Evolutionary conservation across 2,888 invertebrate genomes (phyloP), one percentile per base, ranked within the genome.

Genomic region (Masnerella sp.): DNA sequence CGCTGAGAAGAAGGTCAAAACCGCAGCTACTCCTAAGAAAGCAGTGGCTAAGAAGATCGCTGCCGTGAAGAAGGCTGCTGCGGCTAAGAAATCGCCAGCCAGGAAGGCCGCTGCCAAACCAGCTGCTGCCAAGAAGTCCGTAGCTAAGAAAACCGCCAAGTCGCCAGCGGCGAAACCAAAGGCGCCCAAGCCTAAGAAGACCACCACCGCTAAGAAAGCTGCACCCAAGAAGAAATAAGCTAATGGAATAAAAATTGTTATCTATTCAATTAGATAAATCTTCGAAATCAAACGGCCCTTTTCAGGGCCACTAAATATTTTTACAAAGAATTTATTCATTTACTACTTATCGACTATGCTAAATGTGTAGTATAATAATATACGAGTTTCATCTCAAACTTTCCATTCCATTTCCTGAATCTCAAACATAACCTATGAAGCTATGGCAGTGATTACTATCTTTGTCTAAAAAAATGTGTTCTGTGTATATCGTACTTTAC

Each of bases 141-240:
- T 58, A 2, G 47, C 78, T 0, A 81, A 87, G 78, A 86, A 82
- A 49, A 81, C 81, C 12, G 82, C 84, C 22, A 88, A 88, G 28
- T 82, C 87, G 0, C 85, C 74, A 1, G 78, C 81, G 0, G 86
- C 85, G 69, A 88, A 87, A 49, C 85, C 88, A 0, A 88, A 85
- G 70, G 83, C 88, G 1, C 87, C 88, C 5, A 88, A 87, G 59
- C 85, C 88, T 7, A 51, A 49, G 17, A 81, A 81, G 34, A 52
- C 77, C 4, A 34, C 75, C 0, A 64, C 74, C 4, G 17, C 72
- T 0, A 43, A 42, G 11, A 81, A 81, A 43, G 58, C 78, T 3
- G 40, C 76, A 0, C 64, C 71, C 3, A 78, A 79, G 40, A 80
- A 80, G 30, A 59, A 59, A 28, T 59, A 47, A 47, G 22, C 22